Base-by-base conservation (phyloP, 2,797 vertebrate species). In the Squalus acanthias region DNA sequence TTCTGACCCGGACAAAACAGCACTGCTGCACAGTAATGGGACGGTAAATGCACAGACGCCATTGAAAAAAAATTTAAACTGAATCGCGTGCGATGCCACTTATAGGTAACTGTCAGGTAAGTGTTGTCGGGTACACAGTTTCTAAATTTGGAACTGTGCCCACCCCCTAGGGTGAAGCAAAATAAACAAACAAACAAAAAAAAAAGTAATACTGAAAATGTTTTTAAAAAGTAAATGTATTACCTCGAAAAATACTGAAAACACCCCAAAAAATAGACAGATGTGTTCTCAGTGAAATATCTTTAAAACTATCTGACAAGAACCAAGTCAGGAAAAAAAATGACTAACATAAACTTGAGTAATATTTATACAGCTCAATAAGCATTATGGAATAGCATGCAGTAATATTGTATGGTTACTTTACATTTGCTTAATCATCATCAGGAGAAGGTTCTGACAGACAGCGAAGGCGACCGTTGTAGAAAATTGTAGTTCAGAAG, bases 381-480 rank as follows among this genome's bases (percentile, higher is more conserved):
- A 98, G 98, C 98, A 98, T 98, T 99, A 99, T 99, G 99, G 98
- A 98, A 97, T 98, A 98, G 98, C 99, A 99, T 99, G 99, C 99
- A 99, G 98, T 98, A 99, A 99, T 98, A 99, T 98, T 98, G 98
- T 98, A 98, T 98, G 98, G 97, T 98, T 99, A 99, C 98, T 98
- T 98, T 98, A 99, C 98, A 99, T 98, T 97, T 98, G 98, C 98
- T 99, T 99, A 99, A 97, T 99, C 98, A 98, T 24, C 29, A 92
- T 95, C 70, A 95, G 94, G 94, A 95, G 98, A 98, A 98, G 98
- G 98, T 98, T 98, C 98, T 98, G 99, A 99, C 98, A 99, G 98
- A 99, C 98, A 99, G 99, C 98, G 98, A 99, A 99, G 99, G 99
- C 99, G 99, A 99, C 98, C 98, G 99, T 99, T 99, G 99, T 98